Evolutionary conservation across 2,797 vertebrate genomes (phyloP).

Genomic region (Triplophysa bombifrons): DNA sequence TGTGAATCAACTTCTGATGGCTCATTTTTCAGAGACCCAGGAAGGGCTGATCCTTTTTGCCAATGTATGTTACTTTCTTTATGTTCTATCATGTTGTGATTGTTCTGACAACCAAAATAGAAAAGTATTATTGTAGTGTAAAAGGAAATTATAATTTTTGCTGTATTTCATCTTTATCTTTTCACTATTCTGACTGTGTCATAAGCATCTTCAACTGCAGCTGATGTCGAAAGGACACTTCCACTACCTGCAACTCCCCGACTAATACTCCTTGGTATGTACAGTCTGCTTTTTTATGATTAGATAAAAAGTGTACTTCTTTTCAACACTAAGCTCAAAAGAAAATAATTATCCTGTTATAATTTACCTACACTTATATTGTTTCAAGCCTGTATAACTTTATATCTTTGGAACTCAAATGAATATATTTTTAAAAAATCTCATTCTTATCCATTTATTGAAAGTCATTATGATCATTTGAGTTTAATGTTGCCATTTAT

Average conservation of each 20-base stretch:
- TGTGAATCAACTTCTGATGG: constrained; percentile 47
- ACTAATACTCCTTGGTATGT: constrained; percentile 12
- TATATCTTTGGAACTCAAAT: too few species aligned
- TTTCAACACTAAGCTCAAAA: neutral
- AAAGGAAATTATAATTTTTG: neutral
- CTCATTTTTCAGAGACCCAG: constrained; percentile 41
- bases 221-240: constrained; percentile 3
- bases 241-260: neutral
- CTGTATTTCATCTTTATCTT: neutral
- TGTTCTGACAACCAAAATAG: neutral
- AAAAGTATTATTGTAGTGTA: too few species aligned
- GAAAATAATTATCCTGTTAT: neutral
- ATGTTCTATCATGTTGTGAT: neutral
- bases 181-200: neutral
- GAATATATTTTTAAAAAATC: too few species aligned
- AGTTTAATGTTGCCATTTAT: too few species aligned
- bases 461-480: too few species aligned
- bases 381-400: too few species aligned
- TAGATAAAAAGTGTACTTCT: neutral
- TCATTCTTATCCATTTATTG: neutral
- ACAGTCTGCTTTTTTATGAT: neutral
- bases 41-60: constrained; percentile 33
- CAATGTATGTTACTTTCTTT: constrained; percentile 40
- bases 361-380: neutral
- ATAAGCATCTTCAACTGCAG: neutral